Percentiles rank a stretch among this genome's conserved stretches.
phyloP scores from a whole-genome alignment of 2,113 vertebrate species.

The Calidris pygmaea region DNA sequence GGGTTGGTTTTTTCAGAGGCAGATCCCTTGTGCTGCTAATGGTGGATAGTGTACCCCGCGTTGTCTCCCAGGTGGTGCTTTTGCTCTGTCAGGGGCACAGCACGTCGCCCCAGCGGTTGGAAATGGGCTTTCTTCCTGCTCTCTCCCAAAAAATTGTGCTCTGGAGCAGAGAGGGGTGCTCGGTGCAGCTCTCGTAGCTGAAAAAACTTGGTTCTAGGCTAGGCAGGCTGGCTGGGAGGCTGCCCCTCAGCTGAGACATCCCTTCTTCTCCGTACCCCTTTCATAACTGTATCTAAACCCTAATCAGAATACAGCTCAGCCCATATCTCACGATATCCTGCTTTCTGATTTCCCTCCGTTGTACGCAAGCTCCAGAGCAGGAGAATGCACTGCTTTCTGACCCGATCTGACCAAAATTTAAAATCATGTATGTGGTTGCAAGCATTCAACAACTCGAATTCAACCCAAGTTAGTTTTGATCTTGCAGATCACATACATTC shows the following conservation, averaged over 20 bases:
- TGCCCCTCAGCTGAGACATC: rapidly evolving
- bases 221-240: neutral
- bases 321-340: neutral
- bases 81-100: neutral
- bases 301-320: neutral
- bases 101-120: rapidly evolving
- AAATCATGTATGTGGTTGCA: neutral
- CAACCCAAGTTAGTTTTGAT: neutral
- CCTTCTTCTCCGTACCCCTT: neutral
- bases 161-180: rapidly evolving
- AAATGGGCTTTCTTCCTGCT: neutral
- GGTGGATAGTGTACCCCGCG: rapidly evolving
- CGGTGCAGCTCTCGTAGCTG: neutral
- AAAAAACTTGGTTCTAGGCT: neutral
- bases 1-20: neutral
- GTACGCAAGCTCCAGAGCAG: neutral
- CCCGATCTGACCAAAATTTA: neutral
- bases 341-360: neutral
- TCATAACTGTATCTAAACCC: neutral
- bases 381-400: rapidly evolving
- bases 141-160: rapidly evolving
- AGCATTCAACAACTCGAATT: neutral
- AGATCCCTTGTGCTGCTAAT: neutral
- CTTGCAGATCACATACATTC: neutral
- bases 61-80: neutral